phyloP scores from a whole-genome alignment of 2,113 vertebrate genomes.

The Syngnathus floridae region DNA sequence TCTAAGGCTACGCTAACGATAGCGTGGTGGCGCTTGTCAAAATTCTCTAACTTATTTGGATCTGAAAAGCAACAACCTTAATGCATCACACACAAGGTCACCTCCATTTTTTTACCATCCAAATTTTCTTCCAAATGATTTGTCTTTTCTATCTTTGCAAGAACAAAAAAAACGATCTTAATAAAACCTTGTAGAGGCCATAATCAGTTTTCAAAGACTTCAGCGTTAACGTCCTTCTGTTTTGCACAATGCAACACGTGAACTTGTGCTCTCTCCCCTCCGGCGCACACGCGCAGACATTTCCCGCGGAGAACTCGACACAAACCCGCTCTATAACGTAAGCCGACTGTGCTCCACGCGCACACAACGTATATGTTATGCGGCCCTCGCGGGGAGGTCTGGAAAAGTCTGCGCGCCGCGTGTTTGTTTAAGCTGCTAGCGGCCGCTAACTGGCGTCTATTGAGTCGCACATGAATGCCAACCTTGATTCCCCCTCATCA shows the following conservation, averaged over 20 bases:
- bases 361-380: neutral
- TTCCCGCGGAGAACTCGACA: neutral
- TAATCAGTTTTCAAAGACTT: neutral
- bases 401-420: neutral
- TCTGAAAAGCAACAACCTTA: neutral
- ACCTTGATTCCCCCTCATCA: constrained; percentile 1
- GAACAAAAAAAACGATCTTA: neutral
- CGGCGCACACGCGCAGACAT: neutral
- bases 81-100: too few relatives aligned
- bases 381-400: neutral
- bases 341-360: neutral
- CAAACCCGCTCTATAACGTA: neutral
- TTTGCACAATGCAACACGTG: neutral
- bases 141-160: neutral
- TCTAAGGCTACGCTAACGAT: neutral
- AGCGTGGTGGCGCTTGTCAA: neutral
- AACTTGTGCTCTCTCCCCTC: neutral
- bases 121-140: neutral
- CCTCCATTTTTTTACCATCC: too few relatives aligned
- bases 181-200: neutral
- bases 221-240: neutral
- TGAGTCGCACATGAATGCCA: constrained; percentile 1
- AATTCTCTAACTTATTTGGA: neutral
- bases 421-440: neutral
- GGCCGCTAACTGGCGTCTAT: neutral